Evolutionary conservation across 2,797 vertebrate genomes (phyloP).

Genomic region (Taenioides sp.): DNA sequence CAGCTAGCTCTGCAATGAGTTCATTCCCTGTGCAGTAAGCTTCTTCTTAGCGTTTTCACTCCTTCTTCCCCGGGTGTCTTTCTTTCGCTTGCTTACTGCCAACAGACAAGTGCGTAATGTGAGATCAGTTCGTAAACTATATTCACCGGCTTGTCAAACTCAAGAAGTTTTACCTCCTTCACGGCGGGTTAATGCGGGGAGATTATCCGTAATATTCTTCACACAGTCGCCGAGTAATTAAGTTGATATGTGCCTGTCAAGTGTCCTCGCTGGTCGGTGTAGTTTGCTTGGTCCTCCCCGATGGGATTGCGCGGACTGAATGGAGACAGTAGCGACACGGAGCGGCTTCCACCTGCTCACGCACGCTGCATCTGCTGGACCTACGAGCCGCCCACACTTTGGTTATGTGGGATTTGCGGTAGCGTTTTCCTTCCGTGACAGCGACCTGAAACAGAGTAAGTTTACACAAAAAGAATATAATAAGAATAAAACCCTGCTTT

Average conservation of each 20-base stretch:
- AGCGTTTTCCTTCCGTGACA: neutral
- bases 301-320: constrained; percentile 49
- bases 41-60: constrained; percentile 44
- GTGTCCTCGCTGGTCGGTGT: constrained; percentile 16
- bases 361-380: constrained; percentile 15
- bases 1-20: constrained; percentile 60
- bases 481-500: neutral
- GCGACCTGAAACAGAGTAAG: neutral
- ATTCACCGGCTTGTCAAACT: constrained; percentile 60
- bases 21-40: constrained; percentile 46
- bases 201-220: constrained; percentile 15
- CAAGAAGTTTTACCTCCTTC: constrained; percentile 28
- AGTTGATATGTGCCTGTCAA: constrained; percentile 51
- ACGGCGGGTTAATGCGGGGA: neutral
- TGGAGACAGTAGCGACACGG: constrained; percentile 74
- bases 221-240: constrained; percentile 31
- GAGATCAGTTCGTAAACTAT: constrained; percentile 71
- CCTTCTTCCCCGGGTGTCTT: constrained; percentile 27
- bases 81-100: constrained; percentile 29
- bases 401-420: constrained; percentile 27
- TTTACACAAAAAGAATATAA: neutral
- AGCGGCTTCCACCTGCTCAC: constrained; percentile 74
- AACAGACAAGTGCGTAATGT: constrained; percentile 65
- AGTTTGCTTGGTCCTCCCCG: constrained; percentile 54
- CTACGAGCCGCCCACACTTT: constrained; percentile 61